Evolutionary conservation across 2,113 vertebrate species (phyloP).

Genomic region (Alligator mississippiensis): DNA sequence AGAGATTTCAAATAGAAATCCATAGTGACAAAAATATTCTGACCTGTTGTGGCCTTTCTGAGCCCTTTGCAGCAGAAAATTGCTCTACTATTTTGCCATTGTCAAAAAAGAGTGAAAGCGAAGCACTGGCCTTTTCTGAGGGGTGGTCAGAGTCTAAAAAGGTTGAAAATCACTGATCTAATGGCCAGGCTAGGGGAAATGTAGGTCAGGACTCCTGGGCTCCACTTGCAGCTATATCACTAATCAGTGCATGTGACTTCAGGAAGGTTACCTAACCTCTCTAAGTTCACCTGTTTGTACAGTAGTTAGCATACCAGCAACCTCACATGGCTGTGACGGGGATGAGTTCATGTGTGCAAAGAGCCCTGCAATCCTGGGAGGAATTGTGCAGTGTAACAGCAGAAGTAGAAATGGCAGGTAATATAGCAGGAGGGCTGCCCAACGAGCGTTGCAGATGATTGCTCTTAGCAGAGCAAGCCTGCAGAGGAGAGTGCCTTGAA

Average conservation of each 20-base stretch:
- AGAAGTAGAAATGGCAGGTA: background rate
- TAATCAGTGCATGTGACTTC: background rate
- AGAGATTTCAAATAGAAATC: too few relatives aligned
- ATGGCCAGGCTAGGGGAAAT: background rate
- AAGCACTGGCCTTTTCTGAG: too few relatives aligned
- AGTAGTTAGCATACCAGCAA: background rate
- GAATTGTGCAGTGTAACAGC: background rate
- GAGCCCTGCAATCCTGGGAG: background rate
- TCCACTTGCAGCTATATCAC: background rate
- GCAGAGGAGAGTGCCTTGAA: background rate
- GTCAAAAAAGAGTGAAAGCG: too few relatives aligned
- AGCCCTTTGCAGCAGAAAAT: too few relatives aligned
- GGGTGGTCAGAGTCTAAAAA: too few relatives aligned
- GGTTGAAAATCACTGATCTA: too few relatives aligned
- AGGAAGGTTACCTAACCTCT: background rate
- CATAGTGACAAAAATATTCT: too few relatives aligned
- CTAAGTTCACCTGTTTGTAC: background rate
- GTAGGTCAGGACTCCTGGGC: background rate
- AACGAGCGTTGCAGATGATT: background rate
- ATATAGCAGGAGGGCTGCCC: fast-evolving
- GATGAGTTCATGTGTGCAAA: background rate
- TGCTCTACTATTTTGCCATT: too few relatives aligned
- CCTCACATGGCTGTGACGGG: fast-evolving
- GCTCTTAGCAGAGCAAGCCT: background rate
- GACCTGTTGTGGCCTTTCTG: too few relatives aligned